A percentile compares a stretch with the other conserved stretches of the same genome.
These are phyloP conservation scores for Polymixis lichenea DNA, from an alignment of 2,888 invertebrate genomes.

Conservation along the genomic window DNA sequence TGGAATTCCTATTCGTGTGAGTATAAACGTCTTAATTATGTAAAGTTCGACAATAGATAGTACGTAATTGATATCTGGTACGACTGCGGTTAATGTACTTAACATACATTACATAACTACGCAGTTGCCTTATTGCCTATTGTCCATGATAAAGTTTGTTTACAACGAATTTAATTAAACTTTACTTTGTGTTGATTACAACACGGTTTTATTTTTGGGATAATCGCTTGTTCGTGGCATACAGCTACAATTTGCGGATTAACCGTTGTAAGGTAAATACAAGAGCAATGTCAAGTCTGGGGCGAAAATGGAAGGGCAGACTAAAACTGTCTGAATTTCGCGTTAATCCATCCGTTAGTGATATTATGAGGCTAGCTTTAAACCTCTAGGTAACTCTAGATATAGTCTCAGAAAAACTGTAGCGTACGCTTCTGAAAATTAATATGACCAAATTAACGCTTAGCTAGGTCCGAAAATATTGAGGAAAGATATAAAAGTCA, in stretches of 20 bases:
- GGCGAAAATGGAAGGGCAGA: neutral
- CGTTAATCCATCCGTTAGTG: neutral
- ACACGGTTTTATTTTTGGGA: slow-evolving; percentile 10
- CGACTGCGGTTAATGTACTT: slow-evolving; percentile 14
- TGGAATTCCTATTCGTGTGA: neutral
- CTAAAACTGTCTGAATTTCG: neutral
- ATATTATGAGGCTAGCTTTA: neutral
- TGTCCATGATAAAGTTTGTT: slow-evolving; percentile 20
- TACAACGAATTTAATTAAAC: slow-evolving; percentile 20
- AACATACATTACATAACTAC: slow-evolving; percentile 19
- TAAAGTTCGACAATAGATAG: neutral
- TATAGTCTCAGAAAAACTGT: neutral
- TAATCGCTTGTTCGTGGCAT: neutral
- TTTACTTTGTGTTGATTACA: slow-evolving; percentile 1
- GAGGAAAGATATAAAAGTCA: slow-evolving; percentile 24
- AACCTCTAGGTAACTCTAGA: neutral
- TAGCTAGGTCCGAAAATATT: neutral
- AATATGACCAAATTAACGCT: neutral
- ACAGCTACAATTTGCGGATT: neutral
- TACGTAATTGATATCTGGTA: neutral
- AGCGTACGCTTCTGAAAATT: neutral
- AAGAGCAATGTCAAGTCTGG: neutral
- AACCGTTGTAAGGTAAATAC: neutral
- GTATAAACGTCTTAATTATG: neutral
- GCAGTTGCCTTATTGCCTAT: slow-evolving; percentile 15